Percentiles rank a stretch among this genome's conserved stretches.
Evolutionary conservation across 2,113 vertebrate species (phyloP).

Genomic region (Oryzias woworae): DNA sequence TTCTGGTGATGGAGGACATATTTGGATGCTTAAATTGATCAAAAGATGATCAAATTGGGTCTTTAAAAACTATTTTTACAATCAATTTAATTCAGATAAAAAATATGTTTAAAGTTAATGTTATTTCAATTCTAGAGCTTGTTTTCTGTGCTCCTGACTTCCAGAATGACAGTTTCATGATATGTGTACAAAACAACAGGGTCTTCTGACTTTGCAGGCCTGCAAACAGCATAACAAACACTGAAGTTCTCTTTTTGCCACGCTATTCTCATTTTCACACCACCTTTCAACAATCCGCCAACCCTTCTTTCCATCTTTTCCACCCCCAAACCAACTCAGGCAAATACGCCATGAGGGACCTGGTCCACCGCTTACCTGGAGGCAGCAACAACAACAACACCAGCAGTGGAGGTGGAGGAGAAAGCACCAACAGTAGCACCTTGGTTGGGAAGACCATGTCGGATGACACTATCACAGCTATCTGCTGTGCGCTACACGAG

Average conservation of each 20-base stretch:
- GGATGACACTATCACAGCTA: constrained; percentile 92
- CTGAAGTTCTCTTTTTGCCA: not conserved
- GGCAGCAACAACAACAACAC: constrained; percentile 85
- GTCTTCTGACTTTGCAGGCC: too few relatives aligned
- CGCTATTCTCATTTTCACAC: constrained; percentile 2
- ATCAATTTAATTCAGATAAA: too few relatives aligned
- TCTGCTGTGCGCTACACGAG: constrained; percentile 95
- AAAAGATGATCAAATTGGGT: too few relatives aligned
- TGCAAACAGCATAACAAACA: too few relatives aligned
- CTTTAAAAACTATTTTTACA: too few relatives aligned
- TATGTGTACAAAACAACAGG: too few relatives aligned
- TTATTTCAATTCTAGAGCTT: too few relatives aligned
- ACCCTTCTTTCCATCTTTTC: not conserved
- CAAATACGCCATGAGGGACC: constrained; percentile 96
- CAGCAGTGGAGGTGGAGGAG: constrained; percentile 72
- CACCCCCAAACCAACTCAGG: constrained; percentile 59
- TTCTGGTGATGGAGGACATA: too few relatives aligned
- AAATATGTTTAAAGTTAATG: too few relatives aligned
- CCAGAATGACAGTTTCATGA: too few relatives aligned
- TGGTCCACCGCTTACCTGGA: constrained; percentile 92
- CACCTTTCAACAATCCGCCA: not conserved
- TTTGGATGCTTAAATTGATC: not conserved
- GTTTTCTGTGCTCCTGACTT: too few relatives aligned
- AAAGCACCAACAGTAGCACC: constrained; percentile 64
- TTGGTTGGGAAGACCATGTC: constrained; percentile 90